Conservation (phyloP, 1,140 invertebrate species). For the Achatina immaculata region DNA sequence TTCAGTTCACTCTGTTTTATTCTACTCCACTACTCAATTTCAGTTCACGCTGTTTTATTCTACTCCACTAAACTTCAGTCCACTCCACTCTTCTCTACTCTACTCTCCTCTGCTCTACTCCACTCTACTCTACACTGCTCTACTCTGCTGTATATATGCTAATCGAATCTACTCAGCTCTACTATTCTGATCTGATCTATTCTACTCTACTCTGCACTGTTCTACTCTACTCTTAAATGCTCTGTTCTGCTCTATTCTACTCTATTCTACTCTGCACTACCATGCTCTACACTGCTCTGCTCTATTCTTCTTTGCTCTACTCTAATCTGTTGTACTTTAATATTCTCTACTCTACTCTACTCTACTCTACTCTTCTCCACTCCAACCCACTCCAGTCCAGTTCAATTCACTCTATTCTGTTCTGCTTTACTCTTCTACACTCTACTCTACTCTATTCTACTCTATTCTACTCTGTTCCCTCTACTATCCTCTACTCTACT, state of each 20-base stretch:
- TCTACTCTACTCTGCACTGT: constrained; percentile 1
- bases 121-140: constrained; percentile 32
- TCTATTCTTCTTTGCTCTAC: not conserved
- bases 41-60: constrained; percentile 6
- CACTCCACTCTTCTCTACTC: constrained; percentile 36
- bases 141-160: constrained; percentile 12
- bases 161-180: constrained; percentile 9
- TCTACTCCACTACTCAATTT: not conserved
- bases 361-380: not conserved
- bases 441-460: not conserved
- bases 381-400: not conserved
- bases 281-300: not conserved
- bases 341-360: not conserved
- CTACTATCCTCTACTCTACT: constrained; percentile 4
- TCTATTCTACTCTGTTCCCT: not conserved
- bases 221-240: not conserved
- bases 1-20: not conserved
- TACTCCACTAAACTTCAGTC: constrained; percentile 33
- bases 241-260: not conserved
- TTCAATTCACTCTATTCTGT: not conserved
- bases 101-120: constrained; percentile 29
- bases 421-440: not conserved
- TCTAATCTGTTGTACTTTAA: not conserved
- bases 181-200: constrained; percentile 6
- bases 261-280: constrained; percentile 2